These are phyloP conservation scores for Hypselothyrea guttata DNA, from an alignment of 2,888 invertebrate genomes.

Conservation along the genomic window DNA sequence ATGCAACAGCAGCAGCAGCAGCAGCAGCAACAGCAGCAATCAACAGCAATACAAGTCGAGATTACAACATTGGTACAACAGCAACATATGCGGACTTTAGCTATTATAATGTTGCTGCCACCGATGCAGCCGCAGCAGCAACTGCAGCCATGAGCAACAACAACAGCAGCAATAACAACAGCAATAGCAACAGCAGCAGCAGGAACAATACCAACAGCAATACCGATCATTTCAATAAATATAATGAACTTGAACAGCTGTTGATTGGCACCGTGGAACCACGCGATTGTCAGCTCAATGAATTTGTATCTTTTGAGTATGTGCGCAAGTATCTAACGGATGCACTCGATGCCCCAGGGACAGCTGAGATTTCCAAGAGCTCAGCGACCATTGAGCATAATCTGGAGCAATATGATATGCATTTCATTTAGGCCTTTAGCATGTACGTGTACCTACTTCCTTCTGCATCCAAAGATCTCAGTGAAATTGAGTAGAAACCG, in stretches of 20 bases:
- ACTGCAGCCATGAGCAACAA: conserved; percentile 41
- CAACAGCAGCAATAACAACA: conserved; percentile 23
- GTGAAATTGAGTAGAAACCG: conserved; percentile 49
- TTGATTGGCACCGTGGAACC: conserved; percentile 29
- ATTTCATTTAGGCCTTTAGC: conserved; percentile 63
- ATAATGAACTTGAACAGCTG: conserved; percentile 76
- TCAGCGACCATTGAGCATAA: conserved; percentile 56
- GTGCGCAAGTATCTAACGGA: conserved; percentile 82
- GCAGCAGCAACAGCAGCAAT: conserved; percentile 21
- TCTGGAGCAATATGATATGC: conserved; percentile 81
- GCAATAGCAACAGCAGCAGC: conserved; percentile 33
- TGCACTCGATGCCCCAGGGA: conserved; percentile 63
- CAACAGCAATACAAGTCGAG: conserved; percentile 16
- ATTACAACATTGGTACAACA: conserved; percentile 26
- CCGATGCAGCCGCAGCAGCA: not conserved
- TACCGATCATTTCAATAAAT: conserved; percentile 72
- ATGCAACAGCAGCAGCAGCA: conserved; percentile 39
- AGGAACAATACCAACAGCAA: conserved; percentile 32
- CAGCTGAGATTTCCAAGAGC: conserved; percentile 32
- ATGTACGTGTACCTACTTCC: no score
- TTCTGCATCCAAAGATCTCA: conserved; percentile 71
- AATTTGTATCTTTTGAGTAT: conserved; percentile 82
- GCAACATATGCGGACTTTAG: conserved; percentile 32
- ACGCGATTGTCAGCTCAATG: conserved; percentile 56
- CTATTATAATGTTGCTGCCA: conserved; percentile 15